A percentile compares a stretch with the other conserved stretches of the same genome.
Conservation (phyloP, 2,888 invertebrate species). For the Cremastinae sp. region DNA sequence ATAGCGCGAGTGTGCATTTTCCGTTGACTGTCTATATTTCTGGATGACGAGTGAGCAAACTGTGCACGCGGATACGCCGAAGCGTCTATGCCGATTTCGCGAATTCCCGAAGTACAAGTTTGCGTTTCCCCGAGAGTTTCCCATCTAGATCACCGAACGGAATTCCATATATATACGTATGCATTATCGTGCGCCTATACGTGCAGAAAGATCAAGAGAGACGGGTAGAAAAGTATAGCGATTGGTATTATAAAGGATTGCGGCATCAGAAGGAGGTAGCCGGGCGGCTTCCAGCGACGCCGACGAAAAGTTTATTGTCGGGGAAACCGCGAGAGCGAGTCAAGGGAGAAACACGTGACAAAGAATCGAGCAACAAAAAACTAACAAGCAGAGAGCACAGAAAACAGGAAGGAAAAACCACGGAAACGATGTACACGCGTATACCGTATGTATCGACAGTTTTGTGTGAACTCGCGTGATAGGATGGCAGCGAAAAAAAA, state of each 20-base stretch:
- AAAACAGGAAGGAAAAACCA: slow-evolving; percentile 51
- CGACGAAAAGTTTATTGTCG: slow-evolving; percentile 55
- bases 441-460: slow-evolving; percentile 3
- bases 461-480: slow-evolving; percentile 12
- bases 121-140: slow-evolving; percentile 50
- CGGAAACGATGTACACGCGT: slow-evolving; percentile 17
- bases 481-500: slow-evolving; percentile 1
- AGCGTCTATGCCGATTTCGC: slow-evolving; percentile 47
- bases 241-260: slow-evolving; percentile 48
- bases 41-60: slow-evolving; percentile 43
- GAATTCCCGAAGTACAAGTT: slow-evolving; percentile 38
- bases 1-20: background rate
- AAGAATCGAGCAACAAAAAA: slow-evolving; percentile 9
- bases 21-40: slow-evolving; percentile 29
- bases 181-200: background rate
- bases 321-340: slow-evolving; percentile 39
- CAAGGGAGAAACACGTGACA: slow-evolving; percentile 25
- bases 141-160: slow-evolving; percentile 41
- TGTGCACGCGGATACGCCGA: slow-evolving; percentile 6
- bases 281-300: slow-evolving; percentile 41
- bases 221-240: background rate
- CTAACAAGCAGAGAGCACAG: slow-evolving; percentile 17
- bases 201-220: background rate
- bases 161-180: background rate
- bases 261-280: slow-evolving; percentile 25